phyloP scores from a whole-genome alignment of 2,888 invertebrate genomes.

The Pheosia tremula region DNA sequence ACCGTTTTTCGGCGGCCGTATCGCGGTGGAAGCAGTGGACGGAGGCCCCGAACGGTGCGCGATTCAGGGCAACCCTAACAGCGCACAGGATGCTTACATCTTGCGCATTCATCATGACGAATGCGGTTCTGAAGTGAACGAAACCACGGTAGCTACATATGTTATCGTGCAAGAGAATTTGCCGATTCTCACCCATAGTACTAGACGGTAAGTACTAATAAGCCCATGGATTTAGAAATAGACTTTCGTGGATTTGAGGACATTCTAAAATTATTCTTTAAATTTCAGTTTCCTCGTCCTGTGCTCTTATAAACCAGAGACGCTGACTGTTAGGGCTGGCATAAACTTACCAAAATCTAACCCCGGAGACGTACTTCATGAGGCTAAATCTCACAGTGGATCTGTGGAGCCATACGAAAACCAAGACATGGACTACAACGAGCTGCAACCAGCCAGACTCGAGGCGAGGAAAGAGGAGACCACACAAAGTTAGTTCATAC shows the following conservation, averaged over 20 bases:
- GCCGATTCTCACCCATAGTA: conserved; percentile 92
- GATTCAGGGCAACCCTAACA: conserved; percentile 89
- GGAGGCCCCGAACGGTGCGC: conserved; percentile 89
- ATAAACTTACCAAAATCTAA: conserved; percentile 87
- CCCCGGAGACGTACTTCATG: conserved; percentile 77
- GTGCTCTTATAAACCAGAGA: conserved; percentile 92
- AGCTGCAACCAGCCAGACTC: conserved; percentile 76
- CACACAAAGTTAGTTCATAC: conserved; percentile 61
- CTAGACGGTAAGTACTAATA: conserved; percentile 80
- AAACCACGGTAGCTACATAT: conserved; percentile 92
- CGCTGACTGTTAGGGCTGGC: conserved; percentile 92
- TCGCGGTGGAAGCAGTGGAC: conserved; percentile 89
- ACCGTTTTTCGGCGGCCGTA: conserved; percentile 91
- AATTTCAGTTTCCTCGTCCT: conserved; percentile 88
- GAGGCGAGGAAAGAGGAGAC: conserved; percentile 70
- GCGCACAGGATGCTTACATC: conserved; percentile 89
- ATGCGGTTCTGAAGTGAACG: conserved; percentile 90
- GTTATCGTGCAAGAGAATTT: conserved; percentile 93
- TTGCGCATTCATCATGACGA: conserved; percentile 89
- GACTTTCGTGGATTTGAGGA: neutral
- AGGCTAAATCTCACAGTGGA: conserved; percentile 66
- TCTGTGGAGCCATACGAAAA: conserved; percentile 75
- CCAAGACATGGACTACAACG: conserved; percentile 73
- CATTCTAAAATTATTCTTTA: conserved; percentile 5
- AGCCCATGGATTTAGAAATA: neutral